Evolutionary conservation across 2,888 invertebrate species (phyloP).

Genomic region (Agapostemon virescens): DNA sequence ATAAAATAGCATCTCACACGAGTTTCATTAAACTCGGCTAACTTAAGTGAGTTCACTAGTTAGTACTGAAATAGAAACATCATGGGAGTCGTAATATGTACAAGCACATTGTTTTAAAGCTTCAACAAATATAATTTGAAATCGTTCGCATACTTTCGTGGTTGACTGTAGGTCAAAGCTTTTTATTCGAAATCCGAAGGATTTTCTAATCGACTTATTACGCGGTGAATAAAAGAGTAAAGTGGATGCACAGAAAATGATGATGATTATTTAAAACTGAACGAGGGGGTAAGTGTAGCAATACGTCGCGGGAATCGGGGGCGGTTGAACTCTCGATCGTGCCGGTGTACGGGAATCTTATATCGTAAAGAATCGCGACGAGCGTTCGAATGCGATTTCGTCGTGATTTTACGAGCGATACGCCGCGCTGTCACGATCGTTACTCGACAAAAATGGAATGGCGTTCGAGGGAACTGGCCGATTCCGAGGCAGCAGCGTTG

Average conservation of each 20-base stretch:
- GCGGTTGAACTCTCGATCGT: neutral
- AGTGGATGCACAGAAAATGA: neutral
- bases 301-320: neutral
- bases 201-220: no score
- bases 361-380: neutral
- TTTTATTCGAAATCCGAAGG: no score
- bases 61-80: no score
- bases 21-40: no score
- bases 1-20: no score
- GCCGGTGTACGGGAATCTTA: neutral
- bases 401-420: conserved; percentile 30
- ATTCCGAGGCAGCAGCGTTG: neutral
- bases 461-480: neutral
- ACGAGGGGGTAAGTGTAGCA: neutral
- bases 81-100: no score
- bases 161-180: no score
- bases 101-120: no score
- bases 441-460: conserved; percentile 30
- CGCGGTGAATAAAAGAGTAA: no score
- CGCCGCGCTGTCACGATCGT: neutral
- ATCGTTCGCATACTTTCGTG: no score
- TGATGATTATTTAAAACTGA: neutral
- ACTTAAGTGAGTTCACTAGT: no score
- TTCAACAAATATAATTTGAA: no score
- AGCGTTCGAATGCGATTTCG: neutral